Evolutionary conservation across 2,797 vertebrate species (phyloP).

Genomic region (Hypotaenidia philippensis): DNA sequence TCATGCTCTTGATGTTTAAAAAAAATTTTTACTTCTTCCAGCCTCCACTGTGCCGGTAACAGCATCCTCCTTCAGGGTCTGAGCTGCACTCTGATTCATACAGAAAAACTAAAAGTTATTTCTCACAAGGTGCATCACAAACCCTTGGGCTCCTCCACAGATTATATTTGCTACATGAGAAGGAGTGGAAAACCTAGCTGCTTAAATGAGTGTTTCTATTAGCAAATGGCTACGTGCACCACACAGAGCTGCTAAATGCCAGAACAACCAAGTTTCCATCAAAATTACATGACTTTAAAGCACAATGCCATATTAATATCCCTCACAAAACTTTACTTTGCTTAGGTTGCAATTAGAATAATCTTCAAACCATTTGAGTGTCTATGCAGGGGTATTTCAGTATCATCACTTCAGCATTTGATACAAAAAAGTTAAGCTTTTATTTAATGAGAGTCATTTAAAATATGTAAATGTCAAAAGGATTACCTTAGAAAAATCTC

Average conservation of each 20-base stretch:
- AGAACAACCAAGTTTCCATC: not conserved
- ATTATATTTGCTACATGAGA: fast-evolving
- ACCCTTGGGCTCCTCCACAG: not conserved
- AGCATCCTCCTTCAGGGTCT: not conserved
- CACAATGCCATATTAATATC: slow-evolving; percentile 7
- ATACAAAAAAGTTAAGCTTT: slow-evolving; percentile 46
- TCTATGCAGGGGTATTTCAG: slow-evolving; percentile 5
- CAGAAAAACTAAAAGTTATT: fast-evolving
- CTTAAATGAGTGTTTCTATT: not conserved
- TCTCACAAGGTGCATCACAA: not conserved
- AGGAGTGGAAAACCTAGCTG: not conserved
- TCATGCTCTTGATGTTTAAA: not conserved
- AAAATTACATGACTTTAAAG: not conserved
- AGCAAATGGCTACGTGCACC: not conserved
- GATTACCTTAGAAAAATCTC: slow-evolving; percentile 71
- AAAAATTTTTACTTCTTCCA: not conserved
- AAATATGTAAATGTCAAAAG: slow-evolving; percentile 72
- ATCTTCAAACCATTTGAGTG: slow-evolving; percentile 11
- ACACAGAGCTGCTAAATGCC: not conserved
- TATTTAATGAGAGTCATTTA: slow-evolving; percentile 63
- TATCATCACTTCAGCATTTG: slow-evolving; percentile 22
- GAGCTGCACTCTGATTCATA: not conserved
- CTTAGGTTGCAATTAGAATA: slow-evolving; percentile 25
- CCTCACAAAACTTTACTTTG: not conserved
- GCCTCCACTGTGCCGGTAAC: not conserved